Evolutionary conservation across 1,140 invertebrate genomes (phyloP).

Genomic region (Coboldia fuscipes): DNA sequence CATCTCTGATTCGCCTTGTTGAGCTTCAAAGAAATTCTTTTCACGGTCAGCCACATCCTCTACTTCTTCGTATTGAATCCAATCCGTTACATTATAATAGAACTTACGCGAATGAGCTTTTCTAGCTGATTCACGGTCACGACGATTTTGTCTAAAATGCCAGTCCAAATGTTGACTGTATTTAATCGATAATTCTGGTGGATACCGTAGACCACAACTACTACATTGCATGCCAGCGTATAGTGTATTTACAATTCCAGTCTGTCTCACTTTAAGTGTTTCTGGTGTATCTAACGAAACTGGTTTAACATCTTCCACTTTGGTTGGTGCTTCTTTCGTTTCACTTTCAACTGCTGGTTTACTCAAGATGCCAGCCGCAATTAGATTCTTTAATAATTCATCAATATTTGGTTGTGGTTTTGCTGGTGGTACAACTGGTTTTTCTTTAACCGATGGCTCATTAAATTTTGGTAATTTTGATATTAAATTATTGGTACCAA

Average conservation of each 20-base stretch:
- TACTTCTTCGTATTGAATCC: constrained; percentile 87
- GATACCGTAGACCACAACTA: constrained; percentile 79
- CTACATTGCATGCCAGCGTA: constrained; percentile 86
- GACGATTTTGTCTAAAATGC: constrained; percentile 87
- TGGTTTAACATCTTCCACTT: constrained; percentile 22
- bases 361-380: constrained; percentile 63
- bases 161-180: constrained; percentile 90
- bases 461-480: constrained; percentile 9
- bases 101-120: constrained; percentile 66
- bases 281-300: constrained; percentile 44
- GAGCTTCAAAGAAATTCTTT: constrained; percentile 72
- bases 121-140: constrained; percentile 62
- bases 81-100: constrained; percentile 79
- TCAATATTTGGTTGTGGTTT: constrained; percentile 39
- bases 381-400: constrained; percentile 62
- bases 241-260: constrained; percentile 38
- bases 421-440: constrained; percentile 7
- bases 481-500: constrained; percentile 4
- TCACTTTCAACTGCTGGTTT: constrained; percentile 6
- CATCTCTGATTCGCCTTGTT: constrained; percentile 30
- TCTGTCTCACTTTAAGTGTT: constrained; percentile 52
- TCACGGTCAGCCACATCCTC: constrained; percentile 82
- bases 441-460: not conserved
- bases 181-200: constrained; percentile 62
- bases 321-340: constrained; percentile 12